Conservation (phyloP, 2,888 invertebrate genomes). For the Omphaloscelis lunosa region DNA sequence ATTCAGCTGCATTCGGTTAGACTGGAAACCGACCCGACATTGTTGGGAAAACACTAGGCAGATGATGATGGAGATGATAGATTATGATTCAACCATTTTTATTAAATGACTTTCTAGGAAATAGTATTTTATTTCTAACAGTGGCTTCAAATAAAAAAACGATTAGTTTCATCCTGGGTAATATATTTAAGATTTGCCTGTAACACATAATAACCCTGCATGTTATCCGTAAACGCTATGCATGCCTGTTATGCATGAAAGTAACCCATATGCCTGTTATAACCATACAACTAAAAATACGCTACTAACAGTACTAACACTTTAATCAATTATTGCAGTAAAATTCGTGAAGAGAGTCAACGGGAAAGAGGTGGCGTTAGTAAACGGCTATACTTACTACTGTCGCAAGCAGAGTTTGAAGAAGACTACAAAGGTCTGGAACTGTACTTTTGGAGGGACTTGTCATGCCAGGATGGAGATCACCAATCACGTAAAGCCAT, state of each 20-base stretch:
- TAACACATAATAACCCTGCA: background rate
- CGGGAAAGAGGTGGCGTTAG: constrained; percentile 62
- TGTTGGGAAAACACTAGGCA: too few species aligned
- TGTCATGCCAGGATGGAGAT: constrained; percentile 48
- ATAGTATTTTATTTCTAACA: background rate
- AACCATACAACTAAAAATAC: background rate
- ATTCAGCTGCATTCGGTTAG: too few species aligned
- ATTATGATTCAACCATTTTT: background rate
- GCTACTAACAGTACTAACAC: constrained; percentile 23
- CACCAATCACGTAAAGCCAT: constrained; percentile 41
- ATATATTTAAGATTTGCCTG: background rate
- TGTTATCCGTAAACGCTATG: background rate
- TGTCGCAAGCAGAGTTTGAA: constrained; percentile 40
- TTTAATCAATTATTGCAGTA: constrained; percentile 28
- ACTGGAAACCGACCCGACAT: too few species aligned
- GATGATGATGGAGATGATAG: too few species aligned
- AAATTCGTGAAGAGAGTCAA: constrained; percentile 47
- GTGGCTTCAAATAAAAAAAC: background rate
- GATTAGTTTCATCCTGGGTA: background rate
- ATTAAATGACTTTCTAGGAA: background rate
- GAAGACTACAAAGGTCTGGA: constrained; percentile 50
- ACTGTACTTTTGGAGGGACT: constrained; percentile 59
- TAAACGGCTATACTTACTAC: constrained; percentile 50
- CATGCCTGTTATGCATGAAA: constrained; percentile 3
- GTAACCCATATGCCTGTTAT: background rate